Evolutionary conservation across 30 jellyfish, hydroid and myxozoan species (phyloP).

Genomic region (Hydra vulgaris): DNA sequence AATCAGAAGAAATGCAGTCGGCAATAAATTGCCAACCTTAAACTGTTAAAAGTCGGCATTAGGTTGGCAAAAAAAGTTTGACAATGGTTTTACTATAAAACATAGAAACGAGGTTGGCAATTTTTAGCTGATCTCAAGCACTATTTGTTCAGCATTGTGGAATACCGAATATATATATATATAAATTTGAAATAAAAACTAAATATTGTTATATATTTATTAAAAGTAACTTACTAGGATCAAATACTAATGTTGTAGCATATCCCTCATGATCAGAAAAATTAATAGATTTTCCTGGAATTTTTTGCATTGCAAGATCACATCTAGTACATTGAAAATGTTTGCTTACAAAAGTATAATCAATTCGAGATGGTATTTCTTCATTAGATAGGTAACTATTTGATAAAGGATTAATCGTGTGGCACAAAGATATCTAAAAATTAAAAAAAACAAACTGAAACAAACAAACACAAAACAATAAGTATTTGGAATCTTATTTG

Average conservation of each 20-base stretch:
- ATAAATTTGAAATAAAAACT: background rate
- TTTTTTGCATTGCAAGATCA: constrained; percentile 34
- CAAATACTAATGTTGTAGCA: constrained; percentile 26
- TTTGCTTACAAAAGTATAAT: constrained; percentile 39
- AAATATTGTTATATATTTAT: background rate
- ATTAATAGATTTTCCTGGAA: constrained; percentile 41
- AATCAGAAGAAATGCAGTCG: no score
- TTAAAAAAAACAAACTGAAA: background rate
- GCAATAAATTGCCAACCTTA: no score
- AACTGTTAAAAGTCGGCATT: no score
- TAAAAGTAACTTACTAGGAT: constrained; percentile 11
- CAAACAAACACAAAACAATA: background rate
- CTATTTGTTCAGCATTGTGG: no score
- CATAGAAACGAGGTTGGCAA: no score
- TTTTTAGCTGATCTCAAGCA: no score
- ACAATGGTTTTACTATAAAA: no score
- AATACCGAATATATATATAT: no score
- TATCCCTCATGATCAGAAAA: constrained; percentile 85
- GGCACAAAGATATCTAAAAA: constrained; percentile 24
- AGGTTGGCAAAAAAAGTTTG: no score
- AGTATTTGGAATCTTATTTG: background rate
- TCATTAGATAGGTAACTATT: constrained; percentile 32
- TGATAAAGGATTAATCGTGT: constrained; percentile 31
- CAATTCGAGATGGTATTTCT: constrained; percentile 53
- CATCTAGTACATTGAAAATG: constrained; percentile 24